These are phyloP conservation scores for Urocyon cinereoargenteus DNA, from an alignment of 2,797 vertebrate genomes.

Conservation along the genomic window DNA sequence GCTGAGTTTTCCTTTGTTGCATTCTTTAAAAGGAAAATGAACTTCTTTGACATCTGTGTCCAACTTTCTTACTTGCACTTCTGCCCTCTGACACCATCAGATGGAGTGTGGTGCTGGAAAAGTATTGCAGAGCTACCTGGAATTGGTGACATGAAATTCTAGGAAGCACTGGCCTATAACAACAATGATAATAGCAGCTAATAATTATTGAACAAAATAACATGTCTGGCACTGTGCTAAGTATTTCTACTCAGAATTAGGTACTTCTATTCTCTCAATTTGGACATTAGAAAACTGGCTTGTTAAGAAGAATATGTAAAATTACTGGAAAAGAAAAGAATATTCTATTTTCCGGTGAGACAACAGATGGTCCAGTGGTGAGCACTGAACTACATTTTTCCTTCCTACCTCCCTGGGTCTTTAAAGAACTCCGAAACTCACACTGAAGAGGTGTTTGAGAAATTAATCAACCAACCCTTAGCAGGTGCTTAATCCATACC, in stretches of 20 bases:
- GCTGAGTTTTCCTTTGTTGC: neutral
- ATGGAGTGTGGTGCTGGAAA: neutral
- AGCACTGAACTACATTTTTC: neutral
- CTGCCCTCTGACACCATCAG: neutral
- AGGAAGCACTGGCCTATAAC: neutral
- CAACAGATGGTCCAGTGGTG: neutral
- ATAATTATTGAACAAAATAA: neutral
- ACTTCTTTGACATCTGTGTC: neutral
- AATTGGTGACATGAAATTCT: neutral
- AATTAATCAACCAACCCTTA: neutral
- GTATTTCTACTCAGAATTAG: neutral
- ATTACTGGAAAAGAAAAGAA: neutral
- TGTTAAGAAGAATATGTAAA: slow-evolving; percentile 2
- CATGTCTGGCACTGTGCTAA: neutral
- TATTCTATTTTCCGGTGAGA: slow-evolving; percentile 44
- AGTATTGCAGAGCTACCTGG: neutral
- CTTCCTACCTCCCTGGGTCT: neutral
- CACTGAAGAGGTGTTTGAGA: neutral
- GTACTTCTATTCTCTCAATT: slow-evolving; percentile 5
- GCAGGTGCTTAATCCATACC: neutral
- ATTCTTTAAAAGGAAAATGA: neutral
- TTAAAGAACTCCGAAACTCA: slow-evolving; percentile 28
- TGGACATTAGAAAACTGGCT: slow-evolving; percentile 36
- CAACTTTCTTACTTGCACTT: neutral
- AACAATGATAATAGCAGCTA: neutral